Evolutionary conservation across 2,113 vertebrate genomes (phyloP), one percentile per base, ranked within the genome.

Genomic region (Neomonachus schauinslandi): DNA sequence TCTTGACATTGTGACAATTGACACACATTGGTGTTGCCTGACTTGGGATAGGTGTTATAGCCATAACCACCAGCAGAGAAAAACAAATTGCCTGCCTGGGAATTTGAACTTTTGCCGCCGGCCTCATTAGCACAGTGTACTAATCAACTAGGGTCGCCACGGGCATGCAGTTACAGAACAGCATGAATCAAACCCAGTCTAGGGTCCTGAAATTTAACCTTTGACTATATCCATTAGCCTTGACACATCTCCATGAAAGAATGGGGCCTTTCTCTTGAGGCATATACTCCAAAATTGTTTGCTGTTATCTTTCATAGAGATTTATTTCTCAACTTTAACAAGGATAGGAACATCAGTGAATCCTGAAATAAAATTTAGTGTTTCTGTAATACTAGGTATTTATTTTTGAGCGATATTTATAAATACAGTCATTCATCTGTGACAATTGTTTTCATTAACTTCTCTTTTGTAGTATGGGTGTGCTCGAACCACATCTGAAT

Each of bases 41-140:
- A 69, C 76, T 92, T 51, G 84, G 96, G 77, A 28, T 72, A 81
- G 92, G 74, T 69, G 16, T 92, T 87, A 26, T 5, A 90, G 80
- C 87, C 88, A 63, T 83, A 36, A 83, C 91, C 97, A 94, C 95
- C 89, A 87, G 67, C 94, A 95, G 95, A 96, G 97, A 91, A 81
- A 88, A 98, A 95, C 97, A 97, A 98, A 97, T 95, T 92, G 92
- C 57, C 85, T 96, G 95, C 94, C 97, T 89, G 39, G 84, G 98
- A 91, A 98, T 95, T 97, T 97, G 97, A 97, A 96, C 94, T 95
- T 81, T 82, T 96, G 97, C 96, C 96, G 87, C 59, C 90, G 92
- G 87, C 71, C 93, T 98, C 95, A 92, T 97, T 98, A 94, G 76
- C 63, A 71, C 13, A 15, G 49, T 85, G 39, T 84, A 59, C 92